Base-by-base conservation (phyloP, 2,888 invertebrate species). In the Nomada fucata region DNA sequence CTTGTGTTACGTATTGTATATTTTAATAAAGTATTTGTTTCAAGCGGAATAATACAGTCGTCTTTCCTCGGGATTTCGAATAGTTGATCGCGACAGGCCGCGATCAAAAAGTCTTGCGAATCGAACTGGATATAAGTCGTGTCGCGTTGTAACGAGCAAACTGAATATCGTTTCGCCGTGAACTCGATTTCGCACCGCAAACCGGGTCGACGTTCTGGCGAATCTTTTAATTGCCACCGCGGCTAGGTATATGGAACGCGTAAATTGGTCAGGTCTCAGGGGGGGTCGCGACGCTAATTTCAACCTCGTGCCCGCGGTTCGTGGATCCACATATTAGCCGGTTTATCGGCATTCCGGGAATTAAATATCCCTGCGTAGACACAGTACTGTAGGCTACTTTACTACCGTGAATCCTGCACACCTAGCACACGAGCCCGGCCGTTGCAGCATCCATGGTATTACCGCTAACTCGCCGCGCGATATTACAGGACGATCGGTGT, bases 271-370 rank as follows among this genome's bases (percentile, higher is more conserved):
- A 64, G 53, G 61, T 71, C 78, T 50, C 26, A 64, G 73, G 68
- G 65, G 72, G 72, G 69, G 29, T 59, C 59, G 59, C 67, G 79
- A 83, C 72, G 26, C 79, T 83, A 83, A 88, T 85, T 86, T 81
- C 81, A 60, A 50, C 57, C 59, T 74, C 63, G 74, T 74, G 76
- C 26, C 80, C 29, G 55, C 42, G 36, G 52, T 18, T 26, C 69
- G 82, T 74, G 74, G 65, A 83, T 86, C 69, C 70, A 86, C 83
- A 85, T 84, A 85, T 88, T 75, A 78, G 29, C 55, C 10, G 64
- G 59, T 88, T 88, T 88, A 88, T 88, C 72, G 86, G 86, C 79
- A 79, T 83, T 84, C 83, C 81, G 23, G 55, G 86, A 88, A 85
- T 88, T 88, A 88, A 88, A 88, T 88, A 85, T 86, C 79, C 47